Evolutionary conservation across 2,797 vertebrate genomes (phyloP).

Genomic region (Sebastes taczanowskii): DNA sequence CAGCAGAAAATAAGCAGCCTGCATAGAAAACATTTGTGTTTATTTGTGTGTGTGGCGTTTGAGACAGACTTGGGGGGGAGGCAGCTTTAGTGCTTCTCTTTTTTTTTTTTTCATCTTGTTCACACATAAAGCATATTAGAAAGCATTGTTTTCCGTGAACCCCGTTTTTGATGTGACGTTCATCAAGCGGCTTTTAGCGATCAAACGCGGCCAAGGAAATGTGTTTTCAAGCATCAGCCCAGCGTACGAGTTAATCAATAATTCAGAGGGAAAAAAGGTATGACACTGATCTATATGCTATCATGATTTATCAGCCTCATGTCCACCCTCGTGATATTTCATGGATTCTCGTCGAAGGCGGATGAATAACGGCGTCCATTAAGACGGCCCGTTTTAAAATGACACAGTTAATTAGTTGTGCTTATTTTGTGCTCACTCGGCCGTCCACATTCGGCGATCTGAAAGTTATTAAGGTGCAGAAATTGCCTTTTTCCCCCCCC

Average conservation of each 20-base stretch:
- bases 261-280: conserved; percentile 65
- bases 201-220: conserved; percentile 41
- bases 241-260: conserved; percentile 65
- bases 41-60: conserved; percentile 29
- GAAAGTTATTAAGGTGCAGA: conserved; percentile 46
- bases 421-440: conserved; percentile 53
- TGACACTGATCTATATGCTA: conserved; percentile 65
- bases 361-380: conserved; percentile 55
- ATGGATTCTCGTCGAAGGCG: conserved; percentile 34
- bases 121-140: conserved; percentile 45
- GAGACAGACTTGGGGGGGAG: conserved; percentile 1
- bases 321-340: conserved; percentile 56
- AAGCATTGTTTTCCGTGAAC: conserved; percentile 34
- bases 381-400: conserved; percentile 48
- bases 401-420: conserved; percentile 61
- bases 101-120: conserved; percentile 39
- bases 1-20: conserved; percentile 64
- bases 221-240: conserved; percentile 49
- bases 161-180: conserved; percentile 41
- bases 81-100: neutral
- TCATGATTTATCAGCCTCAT: conserved; percentile 60
- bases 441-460: conserved; percentile 14
- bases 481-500: conserved; percentile 28
- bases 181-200: conserved; percentile 43
- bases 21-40: conserved; percentile 47